phyloP scores from a whole-genome alignment of 2,888 invertebrate genomes.

The Diogma glabrata region DNA sequence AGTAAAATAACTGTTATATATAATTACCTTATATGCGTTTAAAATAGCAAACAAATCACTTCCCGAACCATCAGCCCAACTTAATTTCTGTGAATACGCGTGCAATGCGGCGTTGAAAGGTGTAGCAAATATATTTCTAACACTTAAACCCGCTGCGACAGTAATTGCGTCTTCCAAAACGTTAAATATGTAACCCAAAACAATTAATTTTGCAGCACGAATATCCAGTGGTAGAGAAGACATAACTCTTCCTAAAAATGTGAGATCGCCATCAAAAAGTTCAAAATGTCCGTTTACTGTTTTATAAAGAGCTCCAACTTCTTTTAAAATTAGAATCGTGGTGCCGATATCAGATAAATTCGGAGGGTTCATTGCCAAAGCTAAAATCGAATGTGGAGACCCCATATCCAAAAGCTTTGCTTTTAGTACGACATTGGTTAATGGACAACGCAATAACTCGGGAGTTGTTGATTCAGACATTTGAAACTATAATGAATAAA shows the following conservation, averaged over 20 bases:
- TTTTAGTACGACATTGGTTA: conserved; percentile 68
- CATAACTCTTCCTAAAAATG: conserved; percentile 75
- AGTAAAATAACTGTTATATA: background rate
- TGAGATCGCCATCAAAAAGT: conserved; percentile 70
- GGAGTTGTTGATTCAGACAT: conserved; percentile 49
- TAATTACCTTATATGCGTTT: conserved; percentile 60
- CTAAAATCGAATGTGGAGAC: conserved; percentile 65
- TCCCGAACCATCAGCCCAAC: conserved; percentile 68
- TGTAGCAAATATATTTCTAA: conserved; percentile 66
- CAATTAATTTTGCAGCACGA: conserved; percentile 66
- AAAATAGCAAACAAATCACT: conserved; percentile 75
- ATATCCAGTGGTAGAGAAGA: conserved; percentile 74
- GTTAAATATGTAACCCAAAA: conserved; percentile 77
- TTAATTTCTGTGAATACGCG: conserved; percentile 61
- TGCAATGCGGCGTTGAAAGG: conserved; percentile 58
- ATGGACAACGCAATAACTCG: conserved; percentile 69
- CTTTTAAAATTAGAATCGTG: conserved; percentile 72
- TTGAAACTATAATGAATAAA: conserved; percentile 31
- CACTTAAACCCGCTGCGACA: conserved; percentile 59
- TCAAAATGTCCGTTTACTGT: conserved; percentile 42
- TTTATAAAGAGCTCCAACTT: conserved; percentile 69
- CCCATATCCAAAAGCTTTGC: conserved; percentile 75
- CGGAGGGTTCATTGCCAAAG: conserved; percentile 78
- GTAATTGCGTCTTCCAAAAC: conserved; percentile 73
- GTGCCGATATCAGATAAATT: conserved; percentile 66